These are phyloP conservation scores for Protomyctophum bolini DNA, from an alignment of 2,113 vertebrate species.

Conservation along the genomic window DNA sequence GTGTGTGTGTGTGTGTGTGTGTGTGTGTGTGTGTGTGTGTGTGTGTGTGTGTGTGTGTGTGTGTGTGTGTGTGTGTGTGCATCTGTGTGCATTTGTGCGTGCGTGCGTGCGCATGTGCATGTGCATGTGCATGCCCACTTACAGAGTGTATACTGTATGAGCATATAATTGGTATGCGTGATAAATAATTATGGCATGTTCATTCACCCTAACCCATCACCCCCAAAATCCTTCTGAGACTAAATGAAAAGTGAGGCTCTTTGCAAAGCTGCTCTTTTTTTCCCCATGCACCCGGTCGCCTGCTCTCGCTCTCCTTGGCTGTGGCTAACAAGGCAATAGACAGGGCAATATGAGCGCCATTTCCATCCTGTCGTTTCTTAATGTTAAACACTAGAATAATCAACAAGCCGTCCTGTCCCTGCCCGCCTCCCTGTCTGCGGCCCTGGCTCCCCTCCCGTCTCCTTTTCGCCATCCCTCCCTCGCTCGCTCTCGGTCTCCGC, in stretches of 20 bases:
- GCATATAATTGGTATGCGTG: too few species aligned
- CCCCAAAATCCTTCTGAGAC: conserved; percentile 44
- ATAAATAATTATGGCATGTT: background rate
- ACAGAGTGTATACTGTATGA: too few species aligned
- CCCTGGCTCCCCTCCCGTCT: conserved; percentile 32
- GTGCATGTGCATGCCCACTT: too few species aligned
- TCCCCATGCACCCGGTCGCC: conserved; percentile 6
- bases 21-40: background rate
- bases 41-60: background rate
- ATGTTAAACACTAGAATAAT: conserved; percentile 77
- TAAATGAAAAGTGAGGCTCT: conserved; percentile 61
- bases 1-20: background rate
- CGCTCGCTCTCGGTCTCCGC: conserved; percentile 37
- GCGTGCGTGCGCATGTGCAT: background rate
- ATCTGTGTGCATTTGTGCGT: too few species aligned
- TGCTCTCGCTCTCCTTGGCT: conserved; percentile 50
- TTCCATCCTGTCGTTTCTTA: conserved; percentile 72
- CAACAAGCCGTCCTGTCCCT: conserved; percentile 55
- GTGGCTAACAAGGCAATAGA: conserved; percentile 75
- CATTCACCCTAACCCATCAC: conserved; percentile 33
- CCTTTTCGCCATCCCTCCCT: conserved; percentile 19
- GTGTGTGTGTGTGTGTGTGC: background rate
- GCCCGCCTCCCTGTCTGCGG: conserved; percentile 58
- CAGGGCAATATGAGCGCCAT: conserved; percentile 64
- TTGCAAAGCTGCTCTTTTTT: conserved; percentile 50